These are phyloP conservation scores for Phrixothrix hirtus DNA, from an alignment of 2,888 invertebrate species.

Conservation along the genomic window DNA sequence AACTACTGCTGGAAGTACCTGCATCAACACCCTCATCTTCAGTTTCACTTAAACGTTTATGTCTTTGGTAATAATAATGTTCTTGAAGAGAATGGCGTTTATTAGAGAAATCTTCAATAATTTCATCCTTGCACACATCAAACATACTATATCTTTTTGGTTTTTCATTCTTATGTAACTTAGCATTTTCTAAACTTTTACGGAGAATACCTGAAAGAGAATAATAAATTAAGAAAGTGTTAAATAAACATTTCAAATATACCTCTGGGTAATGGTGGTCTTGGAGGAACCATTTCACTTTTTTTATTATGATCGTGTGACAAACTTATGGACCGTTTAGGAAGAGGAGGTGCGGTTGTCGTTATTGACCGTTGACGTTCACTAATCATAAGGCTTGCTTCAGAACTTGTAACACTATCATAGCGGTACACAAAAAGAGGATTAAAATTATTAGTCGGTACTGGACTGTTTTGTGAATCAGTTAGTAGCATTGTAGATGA, in stretches of 20 bases:
- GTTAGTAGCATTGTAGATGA: constrained; percentile 82
- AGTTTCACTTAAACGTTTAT: constrained; percentile 54
- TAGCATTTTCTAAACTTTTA: constrained; percentile 62
- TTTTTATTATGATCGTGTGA: constrained; percentile 57
- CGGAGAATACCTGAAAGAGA: constrained; percentile 62
- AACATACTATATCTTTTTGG: constrained; percentile 80
- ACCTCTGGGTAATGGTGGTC: constrained; percentile 71
- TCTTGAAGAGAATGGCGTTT: constrained; percentile 79
- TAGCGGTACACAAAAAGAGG: constrained; percentile 82
- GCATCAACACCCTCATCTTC: constrained; percentile 66
- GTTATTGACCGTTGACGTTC: constrained; percentile 57
- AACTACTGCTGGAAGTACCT: constrained; percentile 60
- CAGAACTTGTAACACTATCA: constrained; percentile 74
- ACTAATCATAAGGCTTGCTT: constrained; percentile 68
- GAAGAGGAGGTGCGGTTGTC: constrained; percentile 60
- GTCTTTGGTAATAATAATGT: constrained; percentile 61
- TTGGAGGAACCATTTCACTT: constrained; percentile 65
- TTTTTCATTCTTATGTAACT: constrained; percentile 58
- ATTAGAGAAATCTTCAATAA: constrained; percentile 55
- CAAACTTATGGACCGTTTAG: constrained; percentile 71
- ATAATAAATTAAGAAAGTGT: not conserved
- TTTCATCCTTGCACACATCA: constrained; percentile 65
- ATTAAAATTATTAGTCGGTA: constrained; percentile 64
- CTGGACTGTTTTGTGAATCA: constrained; percentile 73
- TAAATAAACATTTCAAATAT: no score